Evolutionary conservation across 2,888 invertebrate species (phyloP).

Genomic region (Acanthacorydalis orientalis): DNA sequence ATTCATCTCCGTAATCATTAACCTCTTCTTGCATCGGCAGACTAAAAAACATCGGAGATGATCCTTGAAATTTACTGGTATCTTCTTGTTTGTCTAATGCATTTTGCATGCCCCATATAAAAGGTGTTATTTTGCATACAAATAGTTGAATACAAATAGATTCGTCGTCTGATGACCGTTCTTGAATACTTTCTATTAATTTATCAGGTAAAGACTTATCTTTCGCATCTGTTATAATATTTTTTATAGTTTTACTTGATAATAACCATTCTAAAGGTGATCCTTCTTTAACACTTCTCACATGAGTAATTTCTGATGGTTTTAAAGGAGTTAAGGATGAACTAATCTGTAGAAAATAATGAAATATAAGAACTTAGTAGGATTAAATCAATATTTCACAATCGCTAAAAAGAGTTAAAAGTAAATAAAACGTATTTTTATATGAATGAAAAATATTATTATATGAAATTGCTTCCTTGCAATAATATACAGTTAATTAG

Average conservation of each 20-base stretch:
- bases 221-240: slow-evolving; percentile 39
- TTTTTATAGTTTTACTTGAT: slow-evolving; percentile 37
- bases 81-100: slow-evolving; percentile 30
- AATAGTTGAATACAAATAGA: slow-evolving; percentile 53
- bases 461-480: slow-evolving; percentile 2
- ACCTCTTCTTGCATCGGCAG: slow-evolving; percentile 44
- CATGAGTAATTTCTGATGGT: slow-evolving; percentile 21
- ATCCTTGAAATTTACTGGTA: slow-evolving; percentile 11
- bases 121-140: slow-evolving; percentile 61
- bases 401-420: too few species aligned
- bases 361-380: too few species aligned
- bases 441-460: too few species aligned
- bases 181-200: slow-evolving; percentile 39
- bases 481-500: too few species aligned
- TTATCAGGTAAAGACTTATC: slow-evolving; percentile 43
- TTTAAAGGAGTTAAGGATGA: slow-evolving; percentile 32
- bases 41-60: slow-evolving; percentile 37
- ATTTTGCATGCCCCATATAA: slow-evolving; percentile 60
- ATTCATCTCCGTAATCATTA: slow-evolving; percentile 37
- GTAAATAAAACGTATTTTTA: too few species aligned
- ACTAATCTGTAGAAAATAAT: slow-evolving; percentile 35
- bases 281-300: slow-evolving; percentile 18
- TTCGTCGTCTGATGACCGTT: slow-evolving; percentile 36
- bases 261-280: slow-evolving; percentile 44
- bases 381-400: slow-evolving; percentile 1